Evolutionary conservation across 2,888 invertebrate species (phyloP), one percentile per base, ranked within the genome.

Genomic region (Polyommatus icarus): DNA sequence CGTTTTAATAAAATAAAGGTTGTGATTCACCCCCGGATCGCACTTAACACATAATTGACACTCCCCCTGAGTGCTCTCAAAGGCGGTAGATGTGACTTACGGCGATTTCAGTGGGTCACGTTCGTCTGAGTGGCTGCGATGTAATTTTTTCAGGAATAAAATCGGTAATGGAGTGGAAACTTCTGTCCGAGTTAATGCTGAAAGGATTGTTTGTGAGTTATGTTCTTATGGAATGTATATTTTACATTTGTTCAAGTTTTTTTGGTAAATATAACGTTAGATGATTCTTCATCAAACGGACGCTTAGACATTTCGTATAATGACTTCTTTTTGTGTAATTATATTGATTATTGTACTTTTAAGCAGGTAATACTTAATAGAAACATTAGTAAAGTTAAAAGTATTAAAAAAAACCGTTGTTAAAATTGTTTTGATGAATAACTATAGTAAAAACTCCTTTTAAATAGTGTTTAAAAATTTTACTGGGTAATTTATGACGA

Each of bases 41-140:
- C 93, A 91, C 93, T 93, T 91, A 92, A 87, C 90, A 84, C 90
- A 90, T 94, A 94, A 94, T 94, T 94, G 94, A 91, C 93, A 91
- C 90, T 93, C 88, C 89, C 88, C 90, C 90, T 89, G 92, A 92
- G 91, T 92, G 92, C 93, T 84, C 87, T 90, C 88, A 88, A 90
- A 89, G 90, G 86, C 86, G 85, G 85, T 84, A 91, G 91, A 92
- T 92, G 92, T 91, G 90, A 84, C 92, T 93, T 93, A 93, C 89
- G 93, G 87, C 82, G 91, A 92, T 93, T 92, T 87, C 85, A 86
- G 86, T 83, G 89, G 88, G 92, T 92, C 93, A 91, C 91, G 93
- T 92, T 88, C 86, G 80, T 81, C 84, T 89, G 90, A 92, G 92
- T 92, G 92, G 88, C 88, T 86, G 84, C 85, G 84, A 83, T 87